These are phyloP conservation scores for Taenioides sp. DNA, from an alignment of 2,797 vertebrate species.

Conservation along the genomic window DNA sequence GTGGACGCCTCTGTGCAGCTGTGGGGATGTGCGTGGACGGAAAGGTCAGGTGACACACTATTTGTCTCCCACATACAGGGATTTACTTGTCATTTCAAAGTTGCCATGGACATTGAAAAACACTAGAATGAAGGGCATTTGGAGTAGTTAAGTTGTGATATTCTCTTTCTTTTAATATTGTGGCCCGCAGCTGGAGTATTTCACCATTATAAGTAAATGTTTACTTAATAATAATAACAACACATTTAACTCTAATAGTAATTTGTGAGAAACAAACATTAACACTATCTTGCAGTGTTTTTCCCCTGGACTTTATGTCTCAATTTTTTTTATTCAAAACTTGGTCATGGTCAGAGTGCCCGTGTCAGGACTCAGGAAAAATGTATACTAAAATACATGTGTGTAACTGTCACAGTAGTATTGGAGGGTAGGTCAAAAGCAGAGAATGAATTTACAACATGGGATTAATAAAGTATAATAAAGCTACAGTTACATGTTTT, in stretches of 20 bases:
- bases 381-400: not conserved
- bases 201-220: not conserved
- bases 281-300: not conserved
- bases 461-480: not conserved
- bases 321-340: not conserved
- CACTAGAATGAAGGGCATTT: slow-evolving; percentile 16
- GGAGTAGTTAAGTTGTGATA: not conserved
- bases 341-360: not conserved
- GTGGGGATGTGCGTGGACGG: slow-evolving; percentile 67
- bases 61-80: slow-evolving; percentile 55
- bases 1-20: slow-evolving; percentile 78
- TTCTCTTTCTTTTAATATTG: not conserved
- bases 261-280: not conserved
- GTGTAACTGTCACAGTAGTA: not conserved
- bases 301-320: not conserved
- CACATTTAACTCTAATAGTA: not conserved
- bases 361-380: not conserved
- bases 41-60: slow-evolving; percentile 74
- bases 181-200: not conserved
- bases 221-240: not conserved
- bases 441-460: not conserved
- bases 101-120: slow-evolving; percentile 51
- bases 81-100: slow-evolving; percentile 59
- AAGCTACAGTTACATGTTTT: not conserved
- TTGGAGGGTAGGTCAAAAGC: no score